phyloP scores from a whole-genome alignment of 2,888 invertebrate species.

The Chrysotoxum bicinctum region DNA sequence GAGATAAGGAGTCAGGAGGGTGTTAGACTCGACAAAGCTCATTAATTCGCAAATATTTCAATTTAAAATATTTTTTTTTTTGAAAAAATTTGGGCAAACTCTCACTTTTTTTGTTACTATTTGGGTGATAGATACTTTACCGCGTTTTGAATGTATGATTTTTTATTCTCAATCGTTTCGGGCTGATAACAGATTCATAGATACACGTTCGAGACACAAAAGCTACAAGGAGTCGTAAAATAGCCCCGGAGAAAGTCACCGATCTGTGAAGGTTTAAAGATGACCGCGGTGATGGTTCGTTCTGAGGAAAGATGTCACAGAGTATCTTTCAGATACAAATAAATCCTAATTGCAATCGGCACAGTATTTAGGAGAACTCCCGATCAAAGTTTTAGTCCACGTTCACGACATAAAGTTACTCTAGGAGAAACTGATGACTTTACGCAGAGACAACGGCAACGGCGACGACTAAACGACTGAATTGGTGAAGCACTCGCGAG shows the following conservation, averaged over 20 bases:
- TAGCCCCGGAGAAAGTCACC: conserved; percentile 37
- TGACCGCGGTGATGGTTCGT: neutral
- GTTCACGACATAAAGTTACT: conserved; percentile 23
- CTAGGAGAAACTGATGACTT: neutral
- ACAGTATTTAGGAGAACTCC: neutral
- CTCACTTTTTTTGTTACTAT: conserved; percentile 52
- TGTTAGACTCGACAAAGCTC: neutral
- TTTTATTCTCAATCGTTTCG: neutral
- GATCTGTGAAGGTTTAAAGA: neutral
- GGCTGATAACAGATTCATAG: conserved; percentile 38
- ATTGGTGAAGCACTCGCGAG: conserved; percentile 71
- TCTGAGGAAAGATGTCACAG: conserved; percentile 1
- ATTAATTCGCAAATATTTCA: conserved; percentile 13
- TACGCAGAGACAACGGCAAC: conserved; percentile 17
- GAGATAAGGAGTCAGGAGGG: neutral
- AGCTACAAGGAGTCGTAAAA: neutral
- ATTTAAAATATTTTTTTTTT: conserved; percentile 13
- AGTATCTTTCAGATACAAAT: conserved; percentile 23
- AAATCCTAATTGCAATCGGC: conserved; percentile 41
- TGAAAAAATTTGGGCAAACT: conserved; percentile 26
- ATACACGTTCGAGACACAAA: neutral
- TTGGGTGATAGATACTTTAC: conserved; percentile 16
- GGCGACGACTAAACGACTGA: conserved; percentile 53
- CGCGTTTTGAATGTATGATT: conserved; percentile 32
- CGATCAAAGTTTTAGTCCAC: neutral